phyloP scores from a whole-genome alignment of 1,140 invertebrate genomes.

The Chironomus striatipennis region DNA sequence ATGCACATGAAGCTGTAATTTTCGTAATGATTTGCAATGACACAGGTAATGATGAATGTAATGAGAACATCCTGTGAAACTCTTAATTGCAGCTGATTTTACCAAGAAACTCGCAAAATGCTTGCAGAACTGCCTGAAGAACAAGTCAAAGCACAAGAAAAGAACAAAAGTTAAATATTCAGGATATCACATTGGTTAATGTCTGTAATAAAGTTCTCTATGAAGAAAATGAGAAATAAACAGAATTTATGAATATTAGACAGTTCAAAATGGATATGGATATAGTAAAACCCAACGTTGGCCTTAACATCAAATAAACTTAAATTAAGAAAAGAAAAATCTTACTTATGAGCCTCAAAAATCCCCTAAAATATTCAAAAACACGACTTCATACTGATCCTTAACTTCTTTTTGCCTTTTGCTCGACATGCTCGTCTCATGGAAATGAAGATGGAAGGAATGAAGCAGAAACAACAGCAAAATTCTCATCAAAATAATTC shows the following conservation, averaged over 20 bases:
- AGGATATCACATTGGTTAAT: background rate
- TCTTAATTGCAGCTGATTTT: background rate
- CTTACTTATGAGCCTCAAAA: background rate
- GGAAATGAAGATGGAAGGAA: background rate
- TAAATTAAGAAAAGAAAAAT: background rate
- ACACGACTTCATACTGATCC: background rate
- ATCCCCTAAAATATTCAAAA: background rate
- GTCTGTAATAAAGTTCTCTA: background rate
- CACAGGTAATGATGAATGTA: background rate
- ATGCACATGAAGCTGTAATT: background rate
- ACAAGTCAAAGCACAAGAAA: no score
- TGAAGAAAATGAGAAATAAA: background rate
- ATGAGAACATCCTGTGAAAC: no score
- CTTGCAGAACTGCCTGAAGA: no score
- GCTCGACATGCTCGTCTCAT: background rate
- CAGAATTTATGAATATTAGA: background rate
- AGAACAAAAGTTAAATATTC: background rate
- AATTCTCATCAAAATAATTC: constrained; percentile 1
- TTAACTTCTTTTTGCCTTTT: background rate
- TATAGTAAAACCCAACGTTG: no score
- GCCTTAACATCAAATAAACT: background rate
- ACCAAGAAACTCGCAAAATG: background rate
- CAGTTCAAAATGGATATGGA: background rate
- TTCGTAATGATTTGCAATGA: background rate
- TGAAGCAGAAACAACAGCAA: background rate